Conservation (phyloP, 2,888 invertebrate species). For the Brachycybe producta region DNA sequence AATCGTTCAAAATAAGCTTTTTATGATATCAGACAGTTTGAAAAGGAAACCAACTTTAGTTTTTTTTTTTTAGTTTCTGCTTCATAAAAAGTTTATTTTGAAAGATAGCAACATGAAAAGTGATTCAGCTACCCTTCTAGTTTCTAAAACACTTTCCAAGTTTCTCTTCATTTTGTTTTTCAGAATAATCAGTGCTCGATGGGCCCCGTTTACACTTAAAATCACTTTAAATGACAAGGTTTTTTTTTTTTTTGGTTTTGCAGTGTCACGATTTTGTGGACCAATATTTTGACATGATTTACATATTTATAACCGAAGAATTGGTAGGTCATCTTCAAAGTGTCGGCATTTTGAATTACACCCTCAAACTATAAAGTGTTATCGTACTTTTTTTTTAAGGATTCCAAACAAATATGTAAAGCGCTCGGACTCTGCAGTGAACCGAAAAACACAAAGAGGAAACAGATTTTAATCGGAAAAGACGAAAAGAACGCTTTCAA, state of each 20-base stretch:
- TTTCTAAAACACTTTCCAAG: too few relatives aligned
- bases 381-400: conserved; percentile 23
- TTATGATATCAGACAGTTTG: too few relatives aligned
- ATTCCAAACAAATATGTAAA: conserved; percentile 55
- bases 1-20: too few relatives aligned
- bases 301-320: conserved; percentile 52
- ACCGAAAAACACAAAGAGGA: background rate
- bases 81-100: too few relatives aligned
- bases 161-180: too few relatives aligned
- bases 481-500: background rate
- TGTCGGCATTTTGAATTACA: background rate
- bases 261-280: conserved; percentile 59
- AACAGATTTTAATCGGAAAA: background rate
- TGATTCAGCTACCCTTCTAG: too few relatives aligned
- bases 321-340: conserved; percentile 31
- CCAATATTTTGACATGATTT: conserved; percentile 61
- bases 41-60: background rate
- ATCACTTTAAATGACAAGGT: too few relatives aligned
- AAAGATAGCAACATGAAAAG: too few relatives aligned
- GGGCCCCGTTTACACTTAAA: too few relatives aligned
- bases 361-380: background rate
- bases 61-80: too few relatives aligned
- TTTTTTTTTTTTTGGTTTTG: conserved; percentile 22
- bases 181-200: too few relatives aligned
- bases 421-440: conserved; percentile 51